A percentile compares a stretch with the other conserved stretches of the same genome.
Conservation (phyloP, 2,888 invertebrate species). For the Aleiodes testaceus region DNA sequence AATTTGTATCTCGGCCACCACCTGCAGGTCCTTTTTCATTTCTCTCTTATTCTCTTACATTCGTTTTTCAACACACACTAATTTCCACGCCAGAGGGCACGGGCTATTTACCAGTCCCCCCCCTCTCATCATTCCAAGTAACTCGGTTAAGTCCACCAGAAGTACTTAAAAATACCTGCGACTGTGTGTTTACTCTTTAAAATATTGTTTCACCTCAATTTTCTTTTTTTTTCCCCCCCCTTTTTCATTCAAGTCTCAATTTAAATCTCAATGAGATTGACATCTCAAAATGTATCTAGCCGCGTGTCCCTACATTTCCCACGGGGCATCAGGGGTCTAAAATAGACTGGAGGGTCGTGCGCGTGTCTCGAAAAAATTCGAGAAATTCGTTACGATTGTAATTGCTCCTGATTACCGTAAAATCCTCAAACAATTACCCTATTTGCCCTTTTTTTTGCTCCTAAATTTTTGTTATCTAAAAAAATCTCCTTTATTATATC, state of each 20-base stretch:
- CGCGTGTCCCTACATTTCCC: constrained; percentile 34
- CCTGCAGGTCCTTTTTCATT: constrained; percentile 17
- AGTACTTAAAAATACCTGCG: constrained; percentile 17
- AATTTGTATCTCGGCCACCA: constrained; percentile 67
- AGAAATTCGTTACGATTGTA: constrained; percentile 67
- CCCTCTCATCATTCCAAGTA: neutral
- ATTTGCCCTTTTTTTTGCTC: constrained; percentile 34
- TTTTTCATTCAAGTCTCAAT: too few relatives aligned
- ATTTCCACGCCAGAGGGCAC: constrained; percentile 7
- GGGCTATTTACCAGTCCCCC: constrained; percentile 19
- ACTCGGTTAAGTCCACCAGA: neutral
- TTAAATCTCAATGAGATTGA: constrained; percentile 10
- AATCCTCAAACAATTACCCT: constrained; percentile 55
- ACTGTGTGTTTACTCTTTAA: constrained; percentile 14
- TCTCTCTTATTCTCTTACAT: neutral
- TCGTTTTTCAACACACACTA: constrained; percentile 25
- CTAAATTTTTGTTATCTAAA: too few relatives aligned
- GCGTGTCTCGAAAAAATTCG: constrained; percentile 39
- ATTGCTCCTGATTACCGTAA: constrained; percentile 68
- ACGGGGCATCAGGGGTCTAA: constrained; percentile 18
- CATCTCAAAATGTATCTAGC: neutral
- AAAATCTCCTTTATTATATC: too few relatives aligned
- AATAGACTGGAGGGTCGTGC: neutral
- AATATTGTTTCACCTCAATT: too few relatives aligned
- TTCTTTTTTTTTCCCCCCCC: neutral